These are phyloP conservation scores for Clarias batrachus DNA, from an alignment of 2,113 vertebrate genomes.

Conservation along the genomic window DNA sequence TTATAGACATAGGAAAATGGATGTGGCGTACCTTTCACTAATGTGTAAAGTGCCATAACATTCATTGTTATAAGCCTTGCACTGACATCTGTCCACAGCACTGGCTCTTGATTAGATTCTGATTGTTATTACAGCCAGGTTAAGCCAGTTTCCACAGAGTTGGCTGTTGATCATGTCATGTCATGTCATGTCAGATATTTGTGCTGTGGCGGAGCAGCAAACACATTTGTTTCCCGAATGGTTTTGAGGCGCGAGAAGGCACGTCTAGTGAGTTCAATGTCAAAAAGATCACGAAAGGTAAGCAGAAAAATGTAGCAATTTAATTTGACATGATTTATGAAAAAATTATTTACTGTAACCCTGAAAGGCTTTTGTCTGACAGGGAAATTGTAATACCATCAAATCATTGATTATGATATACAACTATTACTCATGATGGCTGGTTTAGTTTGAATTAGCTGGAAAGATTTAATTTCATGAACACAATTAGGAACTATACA, in stretches of 20 bases:
- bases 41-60: neutral
- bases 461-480: neutral
- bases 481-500: neutral
- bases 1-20: neutral
- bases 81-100: neutral
- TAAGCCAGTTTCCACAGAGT: constrained; percentile 40
- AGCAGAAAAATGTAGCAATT: neutral
- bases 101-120: constrained; percentile 14
- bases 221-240: constrained; percentile 9
- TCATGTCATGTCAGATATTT: constrained; percentile 19
- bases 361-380: neutral
- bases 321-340: neutral
- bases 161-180: constrained; percentile 17
- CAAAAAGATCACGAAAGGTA: constrained; percentile 41
- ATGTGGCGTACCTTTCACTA: neutral
- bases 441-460: neutral
- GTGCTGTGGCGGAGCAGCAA: neutral
- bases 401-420: neutral
- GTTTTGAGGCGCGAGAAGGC: constrained; percentile 28
- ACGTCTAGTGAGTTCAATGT: constrained; percentile 23
- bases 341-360: constrained; percentile 21
- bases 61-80: neutral
- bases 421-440: neutral
- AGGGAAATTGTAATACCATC: neutral
- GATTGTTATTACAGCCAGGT: constrained; percentile 4